Base-by-base conservation (phyloP, 1,140 invertebrate genomes). In the Liolophura sinensis region DNA sequence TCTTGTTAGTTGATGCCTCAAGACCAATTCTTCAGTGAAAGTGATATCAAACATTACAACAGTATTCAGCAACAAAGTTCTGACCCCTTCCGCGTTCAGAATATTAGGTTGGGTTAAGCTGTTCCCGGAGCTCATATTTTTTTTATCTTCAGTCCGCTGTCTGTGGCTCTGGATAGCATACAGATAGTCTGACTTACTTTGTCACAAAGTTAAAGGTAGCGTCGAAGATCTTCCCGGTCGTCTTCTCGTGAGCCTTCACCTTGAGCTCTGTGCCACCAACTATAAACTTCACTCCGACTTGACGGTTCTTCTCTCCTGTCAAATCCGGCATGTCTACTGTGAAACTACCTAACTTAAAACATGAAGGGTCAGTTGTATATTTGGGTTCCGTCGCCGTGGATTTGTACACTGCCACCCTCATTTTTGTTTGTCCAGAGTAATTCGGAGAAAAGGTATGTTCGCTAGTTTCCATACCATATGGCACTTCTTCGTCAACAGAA, bases 251-350 rank as follows among this genome's bases (percentile, higher is more conserved):
- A 16, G 69, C 72, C 55, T 71, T 52, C n/a, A 73, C 72, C 20
- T 62, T 60, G 0, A 73, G 60, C 62, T 73, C 72, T 1, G 72
- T 73, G 50, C 65, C 65, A 1, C 72, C 72, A 67, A 73, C 69
- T 22, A 68, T 74, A 65, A 72, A 62, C 4, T 58, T 64, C 4
- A 68, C 66, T n/a, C 62, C 61, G 12, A 74, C 68, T 22, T 58
- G 40, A 16, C 64, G 50, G 7, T 65, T 65, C 0, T 68, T 60
- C 15, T 63, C 55, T 18, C 1, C 20, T 24, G 57, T 31, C 1
- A 56, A 59, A 18, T 66, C 31, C 15, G 73, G 64, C 22, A 74
- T 18, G 18, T 72, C 57, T 0, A 75, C 54, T 24, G 31, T 47
- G 47, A 74, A 66, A 15, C 64, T 24, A 18, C 73, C 73, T 11